Percentiles rank a stretch among this genome's conserved stretches.
Evolutionary conservation across 2,113 vertebrate species (phyloP).

Genomic region (Edolisoma coerulescens): DNA sequence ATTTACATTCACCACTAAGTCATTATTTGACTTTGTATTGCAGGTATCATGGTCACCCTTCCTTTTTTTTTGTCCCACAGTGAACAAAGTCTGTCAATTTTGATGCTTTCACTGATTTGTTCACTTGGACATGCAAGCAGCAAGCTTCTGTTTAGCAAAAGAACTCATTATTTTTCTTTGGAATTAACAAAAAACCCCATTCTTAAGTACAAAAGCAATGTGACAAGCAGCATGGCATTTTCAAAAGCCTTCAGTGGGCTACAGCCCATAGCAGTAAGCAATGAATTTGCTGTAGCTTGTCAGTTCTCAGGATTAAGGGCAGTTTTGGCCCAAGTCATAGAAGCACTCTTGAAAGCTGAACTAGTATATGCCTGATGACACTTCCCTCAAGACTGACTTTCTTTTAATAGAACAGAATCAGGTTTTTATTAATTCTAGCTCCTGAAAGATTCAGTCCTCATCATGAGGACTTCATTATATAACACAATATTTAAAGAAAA

Average conservation of each 20-base stretch:
- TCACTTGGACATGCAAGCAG: neutral
- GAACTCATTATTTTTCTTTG: neutral
- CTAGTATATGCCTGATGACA: neutral
- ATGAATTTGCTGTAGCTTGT: neutral
- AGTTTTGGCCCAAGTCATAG: neutral
- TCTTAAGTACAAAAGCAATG: neutral
- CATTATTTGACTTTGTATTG: neutral
- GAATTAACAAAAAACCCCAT: neutral
- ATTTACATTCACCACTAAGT: neutral
- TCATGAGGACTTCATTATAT: neutral
- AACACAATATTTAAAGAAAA: neutral
- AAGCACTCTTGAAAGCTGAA: neutral
- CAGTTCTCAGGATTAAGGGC: neutral
- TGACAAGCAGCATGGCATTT: neutral
- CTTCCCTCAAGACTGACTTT: neutral
- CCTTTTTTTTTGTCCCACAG: neutral
- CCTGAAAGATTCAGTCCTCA: neutral
- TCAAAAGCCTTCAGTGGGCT: neutral
- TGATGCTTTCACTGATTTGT: neutral
- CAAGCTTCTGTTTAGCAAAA: neutral
- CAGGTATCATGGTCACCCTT: neutral
- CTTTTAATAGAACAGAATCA: neutral
- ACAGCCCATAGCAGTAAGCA: neutral
- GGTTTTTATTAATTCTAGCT: neutral
- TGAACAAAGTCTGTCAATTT: neutral